Base-by-base conservation (phyloP, 2,113 vertebrate species). In the Nestor notabilis region DNA sequence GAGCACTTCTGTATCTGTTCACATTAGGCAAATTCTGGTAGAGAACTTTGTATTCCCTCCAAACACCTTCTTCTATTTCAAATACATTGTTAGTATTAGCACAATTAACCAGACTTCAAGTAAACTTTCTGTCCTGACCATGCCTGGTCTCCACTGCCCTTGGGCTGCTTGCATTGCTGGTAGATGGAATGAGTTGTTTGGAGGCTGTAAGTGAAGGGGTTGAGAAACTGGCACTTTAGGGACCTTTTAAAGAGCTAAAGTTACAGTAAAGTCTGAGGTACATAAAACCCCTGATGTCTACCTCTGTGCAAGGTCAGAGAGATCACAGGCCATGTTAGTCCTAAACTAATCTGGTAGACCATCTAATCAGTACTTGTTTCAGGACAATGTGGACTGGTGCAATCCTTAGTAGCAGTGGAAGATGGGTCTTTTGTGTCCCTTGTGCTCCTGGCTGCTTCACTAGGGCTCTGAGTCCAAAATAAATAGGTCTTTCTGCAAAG, bases 131-230 rank as follows among this genome's bases (percentile, higher is more conserved):
- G 37, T 47, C 41, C 44, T 80, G 10, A 31, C 64, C 5, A 2
- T n/a, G 19, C 18, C 27, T 69, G 7, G 5, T 47, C 28, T 72
- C 56, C 0, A 0, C 53, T 91, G 63, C 49, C 18, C 43, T 69
- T 4, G 2, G 41, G 11, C 50, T 87, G 64, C 35, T 29, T 85
- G 28, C 4, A 0, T 77, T 87, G 77, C 55, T 2, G 0, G 17
- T 63, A 85, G 23, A 44, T 55, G 37, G 64, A 86, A 35, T 0
- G 4, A 81, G 33, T 35, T 75, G 11, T 75, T 75, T 58, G 44
- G 60, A 95, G 46, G 43, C 33, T 81, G 43, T 25, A 63, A 33
- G 13, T 72, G 41, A 77, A 90, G 13, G 11, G 1, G 5, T 74
- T 70, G 31, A 69, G 37, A 83, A 90, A 44, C 2, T 58, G 4